phyloP scores from a whole-genome alignment of 1,140 invertebrate genomes.

The Agraylea sexmaculata region DNA sequence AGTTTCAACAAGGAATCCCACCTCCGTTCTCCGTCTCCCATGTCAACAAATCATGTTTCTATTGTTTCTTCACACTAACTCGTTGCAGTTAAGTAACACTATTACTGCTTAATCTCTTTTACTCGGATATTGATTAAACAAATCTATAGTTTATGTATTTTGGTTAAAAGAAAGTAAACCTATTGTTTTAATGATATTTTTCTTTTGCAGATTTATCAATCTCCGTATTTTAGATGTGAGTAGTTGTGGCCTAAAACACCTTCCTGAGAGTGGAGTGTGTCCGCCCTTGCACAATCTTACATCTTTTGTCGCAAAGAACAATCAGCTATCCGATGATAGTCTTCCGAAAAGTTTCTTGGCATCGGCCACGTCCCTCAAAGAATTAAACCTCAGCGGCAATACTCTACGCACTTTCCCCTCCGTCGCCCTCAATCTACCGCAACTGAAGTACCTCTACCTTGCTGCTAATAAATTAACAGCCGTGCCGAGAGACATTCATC shows the following conservation, averaged over 20 bases:
- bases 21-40: no score
- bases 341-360: slow-evolving; percentile 72
- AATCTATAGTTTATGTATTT: no score
- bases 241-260: slow-evolving; percentile 63
- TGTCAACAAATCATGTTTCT: no score
- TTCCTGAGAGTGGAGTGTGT: slow-evolving; percentile 63
- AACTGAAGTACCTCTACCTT: slow-evolving; percentile 75
- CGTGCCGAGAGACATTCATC: slow-evolving; percentile 71
- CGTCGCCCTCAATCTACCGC: slow-evolving; percentile 67
- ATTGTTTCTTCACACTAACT: no score
- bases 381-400: slow-evolving; percentile 90
- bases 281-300: slow-evolving; percentile 60
- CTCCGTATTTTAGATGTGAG: slow-evolving; percentile 73
- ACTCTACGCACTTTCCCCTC: slow-evolving; percentile 69
- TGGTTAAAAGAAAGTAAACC: no score
- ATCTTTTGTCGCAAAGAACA: slow-evolving; percentile 78
- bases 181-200: no score
- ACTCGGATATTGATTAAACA: no score
- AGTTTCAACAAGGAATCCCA: no score
- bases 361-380: slow-evolving; percentile 48
- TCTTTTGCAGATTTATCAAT: slow-evolving; percentile 51
- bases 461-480: slow-evolving; percentile 76
- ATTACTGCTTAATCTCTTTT: no score
- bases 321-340: slow-evolving; percentile 65
- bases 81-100: no score